Evolutionary conservation across 2,113 vertebrate genomes (phyloP).

Genomic region (Mirza zaza): DNA sequence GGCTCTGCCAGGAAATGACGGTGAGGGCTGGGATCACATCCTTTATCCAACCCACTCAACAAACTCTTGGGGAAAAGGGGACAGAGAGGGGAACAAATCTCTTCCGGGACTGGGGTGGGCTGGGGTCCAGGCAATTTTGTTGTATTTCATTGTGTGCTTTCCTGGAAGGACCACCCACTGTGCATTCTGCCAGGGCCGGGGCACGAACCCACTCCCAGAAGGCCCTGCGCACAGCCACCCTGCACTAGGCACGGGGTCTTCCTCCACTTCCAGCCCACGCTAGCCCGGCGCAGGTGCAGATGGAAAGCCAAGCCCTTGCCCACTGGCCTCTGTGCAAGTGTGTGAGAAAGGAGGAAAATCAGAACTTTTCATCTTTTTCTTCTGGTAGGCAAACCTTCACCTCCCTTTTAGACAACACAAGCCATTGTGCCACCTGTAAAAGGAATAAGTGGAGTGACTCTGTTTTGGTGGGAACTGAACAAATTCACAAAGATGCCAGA

Average conservation of each 20-base stretch:
- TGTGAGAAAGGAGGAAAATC: background rate
- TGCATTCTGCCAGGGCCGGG: background rate
- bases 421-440: background rate
- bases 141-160: too few relatives aligned
- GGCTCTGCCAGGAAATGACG: background rate
- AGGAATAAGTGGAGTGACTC: background rate
- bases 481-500: background rate
- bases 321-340: background rate
- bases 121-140: background rate
- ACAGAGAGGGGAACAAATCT: background rate
- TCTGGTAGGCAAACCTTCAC: background rate
- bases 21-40: rapidly evolving
- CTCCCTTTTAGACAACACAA: background rate
- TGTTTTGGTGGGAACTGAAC: background rate
- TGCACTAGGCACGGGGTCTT: too few relatives aligned
- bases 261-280: background rate
- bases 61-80: background rate
- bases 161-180: background rate
- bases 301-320: too few relatives aligned
- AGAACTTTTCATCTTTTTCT: background rate
- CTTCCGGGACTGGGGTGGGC: background rate
- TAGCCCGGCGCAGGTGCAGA: background rate
- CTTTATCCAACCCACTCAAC: background rate
- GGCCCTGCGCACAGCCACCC: background rate
- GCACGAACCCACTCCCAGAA: background rate